These are phyloP conservation scores for Drosophila hydei DNA, from an alignment of 1,140 invertebrate genomes.

Conservation along the genomic window DNA sequence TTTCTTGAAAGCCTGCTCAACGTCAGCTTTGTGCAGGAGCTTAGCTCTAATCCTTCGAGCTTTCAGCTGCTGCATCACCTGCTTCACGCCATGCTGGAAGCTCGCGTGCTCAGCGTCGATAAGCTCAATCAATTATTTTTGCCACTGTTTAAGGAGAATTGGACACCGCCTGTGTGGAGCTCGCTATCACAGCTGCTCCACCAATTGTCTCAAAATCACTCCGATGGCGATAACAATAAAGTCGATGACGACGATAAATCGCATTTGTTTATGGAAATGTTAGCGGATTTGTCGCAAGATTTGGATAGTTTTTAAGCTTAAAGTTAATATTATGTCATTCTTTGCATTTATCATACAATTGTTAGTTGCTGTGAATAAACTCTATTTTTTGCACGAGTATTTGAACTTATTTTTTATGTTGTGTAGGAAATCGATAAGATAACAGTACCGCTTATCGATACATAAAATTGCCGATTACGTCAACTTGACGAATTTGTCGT, in stretches of 20 bases:
- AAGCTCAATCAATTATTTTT: constrained; percentile 67
- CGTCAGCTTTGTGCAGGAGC: constrained; percentile 54
- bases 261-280: constrained; percentile 80
- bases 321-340: constrained; percentile 41
- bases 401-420: constrained; percentile 4
- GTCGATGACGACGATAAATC: constrained; percentile 67
- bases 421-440: constrained; percentile 36
- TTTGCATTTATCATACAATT: constrained; percentile 23
- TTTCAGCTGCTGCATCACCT: constrained; percentile 56
- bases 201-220: constrained; percentile 40
- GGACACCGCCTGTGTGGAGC: constrained; percentile 51
- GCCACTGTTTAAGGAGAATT: constrained; percentile 67
- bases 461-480: constrained; percentile 25
- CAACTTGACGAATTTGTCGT: constrained; percentile 31
- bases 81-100: constrained; percentile 48
- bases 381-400: constrained; percentile 42
- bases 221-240: constrained; percentile 21
- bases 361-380: constrained; percentile 40
- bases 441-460: constrained; percentile 31
- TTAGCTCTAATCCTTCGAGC: constrained; percentile 13
- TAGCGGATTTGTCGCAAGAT: constrained; percentile 78
- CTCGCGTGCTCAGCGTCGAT: constrained; percentile 47
- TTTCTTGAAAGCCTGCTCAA: constrained; percentile 63
- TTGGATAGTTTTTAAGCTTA: constrained; percentile 71
- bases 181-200: constrained; percentile 63